Conservation (phyloP, 2,888 invertebrate species). For the Myathropa florea region DNA sequence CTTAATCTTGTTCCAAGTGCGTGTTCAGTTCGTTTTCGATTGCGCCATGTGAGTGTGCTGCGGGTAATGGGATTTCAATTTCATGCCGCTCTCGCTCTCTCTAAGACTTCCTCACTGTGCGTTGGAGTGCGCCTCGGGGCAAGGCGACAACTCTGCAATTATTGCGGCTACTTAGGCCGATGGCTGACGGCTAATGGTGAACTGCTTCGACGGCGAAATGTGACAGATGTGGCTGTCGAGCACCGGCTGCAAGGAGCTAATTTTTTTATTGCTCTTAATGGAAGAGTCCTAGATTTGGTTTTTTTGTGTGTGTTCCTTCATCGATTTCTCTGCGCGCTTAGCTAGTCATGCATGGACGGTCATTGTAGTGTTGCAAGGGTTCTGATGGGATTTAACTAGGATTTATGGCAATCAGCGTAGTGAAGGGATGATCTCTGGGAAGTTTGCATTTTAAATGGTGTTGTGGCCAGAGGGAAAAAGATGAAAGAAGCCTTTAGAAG, state of each 20-base stretch:
- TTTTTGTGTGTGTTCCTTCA: conserved; percentile 14
- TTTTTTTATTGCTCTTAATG: conserved; percentile 65
- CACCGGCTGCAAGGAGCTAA: conserved; percentile 30
- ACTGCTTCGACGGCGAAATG: conserved; percentile 29
- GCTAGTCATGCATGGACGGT: conserved; percentile 1
- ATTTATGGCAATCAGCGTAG: not conserved
- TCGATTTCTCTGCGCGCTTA: not conserved
- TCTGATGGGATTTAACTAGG: not conserved
- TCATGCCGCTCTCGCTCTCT: not conserved
- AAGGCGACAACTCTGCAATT: conserved; percentile 58
- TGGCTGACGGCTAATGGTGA: not conserved
- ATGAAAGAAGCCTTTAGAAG: no score
- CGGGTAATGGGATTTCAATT: conserved; percentile 62
- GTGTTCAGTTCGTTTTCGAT: not conserved
- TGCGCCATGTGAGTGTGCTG: conserved; percentile 25
- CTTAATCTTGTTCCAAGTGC: conserved; percentile 23
- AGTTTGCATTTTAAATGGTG: not conserved
- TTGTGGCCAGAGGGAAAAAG: no score
- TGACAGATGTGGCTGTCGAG: conserved; percentile 60
- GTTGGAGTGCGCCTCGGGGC: conserved; percentile 72
- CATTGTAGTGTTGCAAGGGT: not conserved
- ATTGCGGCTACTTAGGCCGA: conserved; percentile 65
- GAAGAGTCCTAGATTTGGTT: conserved; percentile 13
- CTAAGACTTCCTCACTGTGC: conserved; percentile 74
- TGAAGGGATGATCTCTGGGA: not conserved